Base-by-base conservation (phyloP, 2,797 vertebrate genomes). In the Amblyopsis hoosieri region DNA sequence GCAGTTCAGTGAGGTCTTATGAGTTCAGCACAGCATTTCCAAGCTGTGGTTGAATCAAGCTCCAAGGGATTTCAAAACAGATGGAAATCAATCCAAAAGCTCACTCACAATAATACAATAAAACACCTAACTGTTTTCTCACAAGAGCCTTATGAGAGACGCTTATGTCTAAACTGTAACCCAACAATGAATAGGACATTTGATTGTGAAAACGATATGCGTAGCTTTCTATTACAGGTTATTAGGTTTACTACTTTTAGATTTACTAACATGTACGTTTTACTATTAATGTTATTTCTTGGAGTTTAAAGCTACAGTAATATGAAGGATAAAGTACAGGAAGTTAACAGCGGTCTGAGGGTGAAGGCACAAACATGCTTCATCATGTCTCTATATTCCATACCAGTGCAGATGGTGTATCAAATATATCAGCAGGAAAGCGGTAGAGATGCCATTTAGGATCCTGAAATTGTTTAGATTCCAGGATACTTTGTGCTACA, bases 11-110 rank as follows among this genome's bases (percentile, higher is more conserved):
- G 69, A 59, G 64, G 64, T 65, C 70, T 69, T 76, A 45, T 67
- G 72, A 84, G 80, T 81, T 85, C 80, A 78, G 66, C 50, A 47
- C 42, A 64, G 71, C 65, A 56, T 80, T 66, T 58, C 37, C 71
- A 69, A 56, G 66, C 73, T 69, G 78, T n/a, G 64, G 46, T 54
- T 71, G 61, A 76, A 69, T 80, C 77, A 69, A 66, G 17, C 64
- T 81, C 37, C 37, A 42, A 64, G 67, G 66, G 72, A 76, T 76
- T 56, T 62, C 54, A 72, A 77, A 87, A 69, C 74, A 78, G 69
- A 64, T 62, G 23, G 64, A 58, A 57, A 63, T 70, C 64, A 8
- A 1, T 68, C 59, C 45, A 19, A 10, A 54, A 17, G 6, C 33
- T 15, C 33, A 14, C n/a, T 19, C 50, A 29, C 50, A 52, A 37